Conservation (phyloP, 2,113 vertebrate genomes). For the Menidia beryllina region DNA sequence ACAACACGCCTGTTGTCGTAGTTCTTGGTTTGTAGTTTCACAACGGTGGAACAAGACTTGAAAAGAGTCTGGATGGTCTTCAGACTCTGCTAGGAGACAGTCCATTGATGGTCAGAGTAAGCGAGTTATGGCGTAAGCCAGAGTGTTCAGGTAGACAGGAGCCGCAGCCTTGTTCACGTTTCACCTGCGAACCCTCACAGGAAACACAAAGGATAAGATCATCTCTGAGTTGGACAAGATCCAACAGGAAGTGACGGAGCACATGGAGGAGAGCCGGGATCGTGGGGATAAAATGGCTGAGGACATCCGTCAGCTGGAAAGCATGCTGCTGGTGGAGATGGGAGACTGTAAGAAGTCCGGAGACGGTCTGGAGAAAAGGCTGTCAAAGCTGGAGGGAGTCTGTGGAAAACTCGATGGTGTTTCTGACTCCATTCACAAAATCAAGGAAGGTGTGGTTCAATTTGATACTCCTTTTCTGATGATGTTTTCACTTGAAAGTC, state of each 20-base stretch:
- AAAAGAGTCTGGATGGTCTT: too few relatives aligned
- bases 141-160: too few relatives aligned
- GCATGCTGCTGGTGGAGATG: conserved; percentile 76
- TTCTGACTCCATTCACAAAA: conserved; percentile 83
- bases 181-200: conserved; percentile 28
- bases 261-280: conserved; percentile 84
- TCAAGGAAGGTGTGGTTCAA: conserved; percentile 82
- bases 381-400: conserved; percentile 89
- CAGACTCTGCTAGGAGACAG: too few relatives aligned
- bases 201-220: conserved; percentile 89
- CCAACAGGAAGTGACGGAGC: conserved; percentile 87
- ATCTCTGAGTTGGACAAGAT: conserved; percentile 92
- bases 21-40: too few relatives aligned
- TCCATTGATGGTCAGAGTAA: too few relatives aligned
- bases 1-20: too few relatives aligned
- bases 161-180: too few relatives aligned
- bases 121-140: too few relatives aligned
- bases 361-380: conserved; percentile 86
- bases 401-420: conserved; percentile 87
- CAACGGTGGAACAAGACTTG: too few relatives aligned
- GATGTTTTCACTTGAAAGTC: too few relatives aligned
- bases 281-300: conserved; percentile 79
- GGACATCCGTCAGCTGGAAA: conserved; percentile 77
- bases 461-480: not conserved
- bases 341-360: conserved; percentile 78